Conservation (phyloP, 2,113 vertebrate species). For the Mirounga angustirostris region DNA sequence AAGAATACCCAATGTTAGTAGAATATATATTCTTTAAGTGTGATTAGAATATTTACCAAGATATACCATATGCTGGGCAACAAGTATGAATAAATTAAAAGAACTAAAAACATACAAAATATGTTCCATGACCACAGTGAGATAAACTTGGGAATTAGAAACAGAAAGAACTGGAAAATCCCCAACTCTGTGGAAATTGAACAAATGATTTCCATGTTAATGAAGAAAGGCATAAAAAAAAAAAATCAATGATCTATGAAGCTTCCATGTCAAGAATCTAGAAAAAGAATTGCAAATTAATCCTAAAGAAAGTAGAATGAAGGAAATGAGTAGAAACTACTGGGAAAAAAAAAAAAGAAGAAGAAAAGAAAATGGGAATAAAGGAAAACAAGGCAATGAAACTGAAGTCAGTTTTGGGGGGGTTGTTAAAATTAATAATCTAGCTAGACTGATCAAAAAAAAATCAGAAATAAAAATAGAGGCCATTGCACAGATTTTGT, state of each 20-base stretch:
- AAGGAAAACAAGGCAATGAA: neutral
- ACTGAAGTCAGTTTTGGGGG: neutral
- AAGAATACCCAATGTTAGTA: neutral
- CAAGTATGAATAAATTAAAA: constrained; percentile 27
- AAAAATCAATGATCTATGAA: neutral
- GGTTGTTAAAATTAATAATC: neutral
- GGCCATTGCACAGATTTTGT: neutral
- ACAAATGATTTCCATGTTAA: constrained; percentile 8
- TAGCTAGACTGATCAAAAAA: neutral
- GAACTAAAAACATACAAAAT: constrained; percentile 24
- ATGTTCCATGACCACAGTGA: neutral
- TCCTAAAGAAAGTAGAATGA: neutral
- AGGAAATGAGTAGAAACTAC: neutral
- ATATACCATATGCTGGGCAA: neutral
- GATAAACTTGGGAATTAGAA: constrained; percentile 42
- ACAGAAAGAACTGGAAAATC: constrained; percentile 24
- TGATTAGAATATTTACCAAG: neutral
- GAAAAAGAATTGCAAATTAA: neutral
- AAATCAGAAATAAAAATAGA: constrained; percentile 3
- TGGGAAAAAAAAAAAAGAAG: neutral
- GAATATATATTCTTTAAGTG: constrained; percentile 3
- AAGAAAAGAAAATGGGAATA: neutral
- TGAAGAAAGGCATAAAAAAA: neutral
- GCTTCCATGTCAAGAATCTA: neutral
- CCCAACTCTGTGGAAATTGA: constrained; percentile 15